Conservation (phyloP, 2,888 invertebrate genomes). For the Melikaiella ostensackeni region DNA sequence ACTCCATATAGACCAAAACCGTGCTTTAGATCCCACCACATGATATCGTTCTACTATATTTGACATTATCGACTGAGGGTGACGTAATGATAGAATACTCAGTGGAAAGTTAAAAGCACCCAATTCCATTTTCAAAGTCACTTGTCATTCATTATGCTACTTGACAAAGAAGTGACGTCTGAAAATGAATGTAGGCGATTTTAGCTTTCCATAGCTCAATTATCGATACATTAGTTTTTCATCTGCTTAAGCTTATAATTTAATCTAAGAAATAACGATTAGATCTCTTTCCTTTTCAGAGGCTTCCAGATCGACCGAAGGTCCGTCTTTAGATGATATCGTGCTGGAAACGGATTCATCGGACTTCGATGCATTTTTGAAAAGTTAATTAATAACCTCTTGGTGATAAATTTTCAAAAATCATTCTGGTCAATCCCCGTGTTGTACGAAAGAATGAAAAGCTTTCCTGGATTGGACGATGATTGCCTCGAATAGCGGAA, state of each 20-base stretch:
- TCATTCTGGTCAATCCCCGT: not conserved
- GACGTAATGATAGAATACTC: no score
- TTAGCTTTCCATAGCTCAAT: no score
- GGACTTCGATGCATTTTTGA: constrained; percentile 82
- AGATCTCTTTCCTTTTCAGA: constrained; percentile 60
- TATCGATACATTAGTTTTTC: not conserved
- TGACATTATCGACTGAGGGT: no score
- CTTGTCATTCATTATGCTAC: no score
- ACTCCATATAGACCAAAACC: no score
- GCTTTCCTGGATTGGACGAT: not conserved
- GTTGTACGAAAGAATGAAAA: not conserved
- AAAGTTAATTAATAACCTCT: constrained; percentile 67
- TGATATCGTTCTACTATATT: no score
- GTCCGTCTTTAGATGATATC: constrained; percentile 82
- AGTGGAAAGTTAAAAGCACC: no score
- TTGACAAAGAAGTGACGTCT: no score
- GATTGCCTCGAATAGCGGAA: not conserved
- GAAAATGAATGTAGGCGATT: no score
- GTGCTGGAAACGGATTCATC: constrained; percentile 81
- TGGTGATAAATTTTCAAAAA: not conserved
- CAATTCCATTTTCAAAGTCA: no score
- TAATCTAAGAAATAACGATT: constrained; percentile 30
- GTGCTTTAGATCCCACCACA: no score
- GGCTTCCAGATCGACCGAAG: constrained; percentile 64
- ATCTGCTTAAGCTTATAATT: constrained; percentile 41